These are phyloP conservation scores for Bungarus multicinctus DNA, from an alignment of 2,113 vertebrate species.

Conservation along the genomic window DNA sequence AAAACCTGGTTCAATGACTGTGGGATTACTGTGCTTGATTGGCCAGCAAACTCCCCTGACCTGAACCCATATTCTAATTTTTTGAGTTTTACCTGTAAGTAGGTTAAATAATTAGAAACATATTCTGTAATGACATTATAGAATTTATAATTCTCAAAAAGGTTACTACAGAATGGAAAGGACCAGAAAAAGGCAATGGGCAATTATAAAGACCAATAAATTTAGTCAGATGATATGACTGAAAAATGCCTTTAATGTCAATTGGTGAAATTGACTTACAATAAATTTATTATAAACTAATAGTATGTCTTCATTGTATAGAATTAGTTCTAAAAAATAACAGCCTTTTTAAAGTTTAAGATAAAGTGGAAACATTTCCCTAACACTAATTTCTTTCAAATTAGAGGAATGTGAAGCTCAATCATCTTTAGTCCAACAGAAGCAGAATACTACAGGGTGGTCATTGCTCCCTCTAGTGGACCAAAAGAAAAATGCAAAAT, in stretches of 20 bases:
- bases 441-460: background rate
- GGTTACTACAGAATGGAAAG: background rate
- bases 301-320: background rate
- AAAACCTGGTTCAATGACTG: too few species aligned
- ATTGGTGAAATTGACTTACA: background rate
- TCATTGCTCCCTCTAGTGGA: background rate
- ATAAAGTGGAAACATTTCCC: background rate
- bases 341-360: background rate
- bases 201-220: background rate
- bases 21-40: too few species aligned
- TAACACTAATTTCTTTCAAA: background rate
- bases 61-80: too few species aligned
- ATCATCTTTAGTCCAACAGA: background rate
- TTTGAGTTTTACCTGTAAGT: background rate
- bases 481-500: background rate
- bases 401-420: background rate
- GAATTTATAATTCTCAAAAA: background rate
- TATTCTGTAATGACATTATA: background rate
- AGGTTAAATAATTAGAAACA: background rate
- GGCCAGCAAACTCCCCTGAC: too few species aligned
- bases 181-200: background rate
- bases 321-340: background rate
- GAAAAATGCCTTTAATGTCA: background rate
- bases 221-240: background rate
- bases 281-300: background rate